These are phyloP conservation scores for Erannis defoliaria DNA, from an alignment of 2,888 invertebrate genomes.

Conservation along the genomic window DNA sequence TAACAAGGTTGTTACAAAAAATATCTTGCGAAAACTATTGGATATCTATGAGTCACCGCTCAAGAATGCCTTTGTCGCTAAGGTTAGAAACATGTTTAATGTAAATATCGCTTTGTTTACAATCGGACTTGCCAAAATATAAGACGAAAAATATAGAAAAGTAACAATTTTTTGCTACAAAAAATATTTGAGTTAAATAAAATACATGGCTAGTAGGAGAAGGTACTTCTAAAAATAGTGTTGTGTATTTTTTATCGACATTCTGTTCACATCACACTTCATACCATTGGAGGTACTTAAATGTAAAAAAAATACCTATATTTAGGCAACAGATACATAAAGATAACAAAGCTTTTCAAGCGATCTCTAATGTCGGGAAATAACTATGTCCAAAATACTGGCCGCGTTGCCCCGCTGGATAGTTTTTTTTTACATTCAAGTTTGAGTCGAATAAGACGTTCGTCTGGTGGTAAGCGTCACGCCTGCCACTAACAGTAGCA, in stretches of 20 bases:
- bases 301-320: not conserved
- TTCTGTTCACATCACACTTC: not conserved
- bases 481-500: no score
- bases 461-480: no score
- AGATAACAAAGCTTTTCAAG: no score
- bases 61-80: constrained; percentile 44
- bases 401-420: no score
- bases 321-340: no score
- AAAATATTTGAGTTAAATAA: constrained; percentile 22
- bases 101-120: constrained; percentile 45
- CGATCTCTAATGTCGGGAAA: no score
- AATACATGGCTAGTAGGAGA: not conserved
- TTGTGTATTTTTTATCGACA: constrained; percentile 12
- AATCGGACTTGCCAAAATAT: constrained; percentile 36
- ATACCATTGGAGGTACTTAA: not conserved
- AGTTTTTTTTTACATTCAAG: no score
- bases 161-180: constrained; percentile 23
- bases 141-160: constrained; percentile 24
- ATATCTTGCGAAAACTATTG: constrained; percentile 36
- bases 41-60: constrained; percentile 35
- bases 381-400: no score
- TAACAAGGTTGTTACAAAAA: constrained; percentile 38
- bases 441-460: no score
- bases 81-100: constrained; percentile 35
- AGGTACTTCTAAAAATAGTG: constrained; percentile 9